Conservation (phyloP, 2,113 vertebrate species). For the Pluvianellus socialis region DNA sequence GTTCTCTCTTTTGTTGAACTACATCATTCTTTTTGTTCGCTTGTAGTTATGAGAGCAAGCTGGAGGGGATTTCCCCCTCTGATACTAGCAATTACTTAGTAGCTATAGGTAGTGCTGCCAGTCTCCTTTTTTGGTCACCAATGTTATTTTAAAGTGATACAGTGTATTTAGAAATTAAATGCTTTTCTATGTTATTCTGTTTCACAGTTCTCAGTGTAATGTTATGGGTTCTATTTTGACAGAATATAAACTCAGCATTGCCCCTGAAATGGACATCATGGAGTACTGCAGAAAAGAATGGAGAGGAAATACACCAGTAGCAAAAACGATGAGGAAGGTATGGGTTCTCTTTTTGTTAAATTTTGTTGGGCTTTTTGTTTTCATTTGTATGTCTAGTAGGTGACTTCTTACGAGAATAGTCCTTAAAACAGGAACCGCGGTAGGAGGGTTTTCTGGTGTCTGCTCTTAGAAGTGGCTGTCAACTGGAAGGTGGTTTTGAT, state of each 20-base stretch:
- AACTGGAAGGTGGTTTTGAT: neutral
- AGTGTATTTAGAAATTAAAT: neutral
- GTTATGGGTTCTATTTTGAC: neutral
- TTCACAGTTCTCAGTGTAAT: neutral
- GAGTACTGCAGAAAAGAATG: constrained; percentile 90
- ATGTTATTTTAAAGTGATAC: neutral
- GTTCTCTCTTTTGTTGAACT: neutral
- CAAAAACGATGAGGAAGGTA: constrained; percentile 89
- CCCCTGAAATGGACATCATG: constrained; percentile 85
- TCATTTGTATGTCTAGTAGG: neutral
- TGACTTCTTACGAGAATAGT: neutral
- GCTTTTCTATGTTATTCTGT: neutral
- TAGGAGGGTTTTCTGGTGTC: neutral
- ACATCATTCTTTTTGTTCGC: neutral
- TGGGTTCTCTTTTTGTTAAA: neutral
- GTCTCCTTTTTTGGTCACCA: neutral
- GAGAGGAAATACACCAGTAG: constrained; percentile 89
- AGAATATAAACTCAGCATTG: constrained; percentile 81
- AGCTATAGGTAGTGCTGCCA: neutral
- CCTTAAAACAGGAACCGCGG: neutral
- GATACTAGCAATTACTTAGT: neutral
- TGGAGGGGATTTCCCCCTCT: neutral
- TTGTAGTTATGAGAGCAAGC: neutral
- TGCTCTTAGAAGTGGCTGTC: neutral
- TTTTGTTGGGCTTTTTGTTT: neutral